Evolutionary conservation across 2,888 invertebrate genomes (phyloP), one percentile per base, ranked within the genome.

Genomic region (Germaria angustata): DNA sequence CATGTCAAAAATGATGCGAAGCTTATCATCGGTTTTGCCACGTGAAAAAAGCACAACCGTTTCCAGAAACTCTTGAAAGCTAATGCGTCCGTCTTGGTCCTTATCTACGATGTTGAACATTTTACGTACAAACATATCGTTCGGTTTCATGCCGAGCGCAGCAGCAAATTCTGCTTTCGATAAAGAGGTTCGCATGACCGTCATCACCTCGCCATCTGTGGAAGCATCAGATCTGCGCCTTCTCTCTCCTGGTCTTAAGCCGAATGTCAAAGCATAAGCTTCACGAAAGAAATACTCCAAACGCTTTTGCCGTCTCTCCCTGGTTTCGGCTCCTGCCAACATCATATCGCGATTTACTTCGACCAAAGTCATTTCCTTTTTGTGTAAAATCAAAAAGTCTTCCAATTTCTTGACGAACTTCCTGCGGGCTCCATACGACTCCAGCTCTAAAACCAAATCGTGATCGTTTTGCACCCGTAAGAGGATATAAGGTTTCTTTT

Each of bases 21-120:
- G 92, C 88, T 98, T 98, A 88, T 98, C 97, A 87, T 98, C 98
- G 0, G 97, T 97, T 86, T 96, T 96, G 6, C 98, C 98, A 0
- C 96, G 94, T 0, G 98, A 97, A 89, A 98, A 98, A 1, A 98
- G 91, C 0, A 98, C 95, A 1, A 98, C 98, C 0, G 98, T 98
- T 88, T 98, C 97, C 65, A 99, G 92, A 90, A 99, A 99, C 91
- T 98, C 98, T 94, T 96, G 96, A 90, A 99, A 99, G 4, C 97
- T 97, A 86, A 99, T 98, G 81, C 97, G 93, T 2, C 98, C 98
- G 90, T 98, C 97, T 79, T 96, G 94, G 89, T 98, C 97, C 89
- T 97, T 98, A 90, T 98, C 98, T 0, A 98, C 98, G 87, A 98
- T 98, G 87, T 98, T 98, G 90, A 99, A 99, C 98, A 99, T 98